Evolutionary conservation across 2,113 vertebrate species (phyloP), one percentile per base, ranked within the genome.

Genomic region (Marcusenius ussheri): DNA sequence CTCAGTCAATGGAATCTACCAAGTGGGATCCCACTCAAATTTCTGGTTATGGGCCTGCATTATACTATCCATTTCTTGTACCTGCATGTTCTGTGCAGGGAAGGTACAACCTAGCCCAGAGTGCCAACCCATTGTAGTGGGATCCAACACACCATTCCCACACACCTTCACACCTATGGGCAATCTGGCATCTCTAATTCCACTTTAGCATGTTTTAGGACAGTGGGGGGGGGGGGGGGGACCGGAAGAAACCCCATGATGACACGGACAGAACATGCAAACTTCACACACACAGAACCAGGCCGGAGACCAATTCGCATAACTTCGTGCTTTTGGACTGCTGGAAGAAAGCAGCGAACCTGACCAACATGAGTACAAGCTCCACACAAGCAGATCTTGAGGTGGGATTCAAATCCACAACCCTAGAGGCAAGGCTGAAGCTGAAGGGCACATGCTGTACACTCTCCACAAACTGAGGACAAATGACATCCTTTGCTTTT

Each of bases 381-480:
- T 24, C 53, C 53, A 56, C 19, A 56, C 53, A 56, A 62, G 56
- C 24, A 62, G 56, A 62, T n/a, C 56, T 62, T 6, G 11, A 11
- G 66, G 66, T 74, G 66, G 31, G 27, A 74, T 31, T 74, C 66
- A 74, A 5, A 74, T 11, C 27, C 66, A 31, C 66, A 31, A 74
- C 66, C 31, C 11, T 6, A 21, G 66, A 62, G 58, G 8, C 58
- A 27, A 24, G 58, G 24, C 2, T 62, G 58, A 62, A 92, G 66
- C 47, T 89, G 89, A 94, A 94, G 80, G 91, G 91, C 0, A 56
- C 92, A 21, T 90, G 90, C 42, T 94, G 92, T 31, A 93, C 88
- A 27, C 47, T 90, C 49, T 96, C 94, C 0, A 90, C 91, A 91
- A 95, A 93, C 83, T 93, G 91, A 4, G 94, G 93, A 85, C 90